Evolutionary conservation across 37 sponge, comb jelly and placozoan genomes (phyloP).

Genomic region (Haliclona indistincta): DNA sequence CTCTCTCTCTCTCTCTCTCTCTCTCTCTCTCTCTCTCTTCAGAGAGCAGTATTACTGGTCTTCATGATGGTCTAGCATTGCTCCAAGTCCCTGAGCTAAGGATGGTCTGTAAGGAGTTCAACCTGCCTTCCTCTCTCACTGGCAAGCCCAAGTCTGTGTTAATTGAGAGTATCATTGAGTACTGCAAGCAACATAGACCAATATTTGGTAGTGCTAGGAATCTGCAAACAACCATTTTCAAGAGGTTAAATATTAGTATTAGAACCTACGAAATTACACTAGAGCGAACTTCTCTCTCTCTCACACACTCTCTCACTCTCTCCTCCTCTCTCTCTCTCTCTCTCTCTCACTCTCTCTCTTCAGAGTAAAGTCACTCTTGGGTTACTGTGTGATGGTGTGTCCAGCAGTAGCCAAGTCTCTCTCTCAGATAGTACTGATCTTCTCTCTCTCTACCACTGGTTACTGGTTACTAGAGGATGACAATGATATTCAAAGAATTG

Average conservation of each 20-base stretch:
- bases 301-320: neutral
- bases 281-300: neutral
- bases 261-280: no score
- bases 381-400: constrained; percentile 42
- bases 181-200: constrained; percentile 48
- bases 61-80: constrained; percentile 28
- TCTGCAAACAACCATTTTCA: constrained; percentile 21
- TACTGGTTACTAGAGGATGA: constrained; percentile 28
- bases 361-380: constrained; percentile 42
- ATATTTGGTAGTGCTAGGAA: constrained; percentile 47
- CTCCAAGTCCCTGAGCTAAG: constrained; percentile 55
- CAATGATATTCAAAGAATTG: constrained; percentile 13
- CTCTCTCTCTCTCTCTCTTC: neutral
- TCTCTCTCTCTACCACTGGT: constrained; percentile 56
- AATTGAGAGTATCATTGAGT: constrained; percentile 35
- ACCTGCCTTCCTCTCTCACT: constrained; percentile 25
- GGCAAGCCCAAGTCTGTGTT: constrained; percentile 31
- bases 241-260: no score
- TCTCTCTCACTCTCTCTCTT: neutral
- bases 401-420: constrained; percentile 18
- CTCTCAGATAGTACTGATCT: constrained; percentile 42
- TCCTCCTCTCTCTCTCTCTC: neutral
- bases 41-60: constrained; percentile 48
- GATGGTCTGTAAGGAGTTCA: constrained; percentile 48
- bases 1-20: no score